Base-by-base conservation (phyloP, 2,888 invertebrate species). In the Conistra vaccinii region DNA sequence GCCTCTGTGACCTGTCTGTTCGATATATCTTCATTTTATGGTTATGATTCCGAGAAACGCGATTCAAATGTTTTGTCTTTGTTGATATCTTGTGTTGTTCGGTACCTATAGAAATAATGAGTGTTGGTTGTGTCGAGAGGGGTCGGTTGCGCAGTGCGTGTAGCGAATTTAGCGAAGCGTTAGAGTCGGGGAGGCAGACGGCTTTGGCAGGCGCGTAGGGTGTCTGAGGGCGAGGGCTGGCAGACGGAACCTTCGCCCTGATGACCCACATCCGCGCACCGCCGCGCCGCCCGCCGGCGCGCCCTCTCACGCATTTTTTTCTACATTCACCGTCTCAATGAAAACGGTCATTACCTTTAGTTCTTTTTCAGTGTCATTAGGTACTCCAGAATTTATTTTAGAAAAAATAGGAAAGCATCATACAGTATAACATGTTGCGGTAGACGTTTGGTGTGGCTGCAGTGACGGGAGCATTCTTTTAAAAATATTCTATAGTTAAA, bases 231-330 rank as follows among this genome's bases (percentile, higher is more conserved):
- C 89, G 91, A 89, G 91, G 90, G 91, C 83, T 89, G 90, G 77
- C 88, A 88, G 87, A 86, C 87, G 89, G 89, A 92, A 92, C 93
- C 93, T 94, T 94, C 92, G 93, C 90, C 91, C 93, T 93, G 92
- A 92, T 95, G 91, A 95, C 95, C 95, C 91, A 95, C 89, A 94
- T 94, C 88, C 88, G 85, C 87, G 85, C 92, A 87, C 87, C 89
- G 84, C 85, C 73, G n/a, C n/a, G n/a, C n/a, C n/a, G n/a, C n/a
- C n/a, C n/a, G 81, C 45, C 78, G 61, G 88, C 88, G 86, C 81
- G 76, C 88, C 86, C 82, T 73, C 82, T 83, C 69, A 60, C 81
- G 69, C 75, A 81, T 63, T 70, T 75, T 60, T 81, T 78, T 73
- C 45, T 74, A 76, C 70, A 78, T 78, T 81, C 78, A 74, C 45